These are phyloP conservation scores for Danionella dracula DNA, from an alignment of 2,797 vertebrate genomes.

Conservation along the genomic window DNA sequence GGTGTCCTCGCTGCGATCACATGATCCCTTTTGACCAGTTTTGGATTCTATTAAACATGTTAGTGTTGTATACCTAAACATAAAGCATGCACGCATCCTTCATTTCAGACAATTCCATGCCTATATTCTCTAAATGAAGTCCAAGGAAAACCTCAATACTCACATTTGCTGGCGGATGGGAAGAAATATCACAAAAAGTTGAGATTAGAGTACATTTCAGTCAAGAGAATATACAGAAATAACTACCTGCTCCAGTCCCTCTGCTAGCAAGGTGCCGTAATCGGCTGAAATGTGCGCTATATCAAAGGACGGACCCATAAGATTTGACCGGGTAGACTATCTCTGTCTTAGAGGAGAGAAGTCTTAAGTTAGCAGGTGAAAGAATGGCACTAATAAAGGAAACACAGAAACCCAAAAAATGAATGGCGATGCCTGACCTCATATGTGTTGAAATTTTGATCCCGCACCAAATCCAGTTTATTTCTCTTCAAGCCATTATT, in stretches of 20 bases:
- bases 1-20: neutral
- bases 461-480: neutral
- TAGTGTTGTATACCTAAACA: neutral
- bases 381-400: slow-evolving; percentile 45
- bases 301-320: slow-evolving; percentile 65
- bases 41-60: neutral
- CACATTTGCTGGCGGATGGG: neutral
- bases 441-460: neutral
- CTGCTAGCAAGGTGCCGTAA: slow-evolving; percentile 67
- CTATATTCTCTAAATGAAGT: too few species aligned
- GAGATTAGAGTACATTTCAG: slow-evolving; percentile 43
- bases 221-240: slow-evolving; percentile 59
- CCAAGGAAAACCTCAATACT: neutral
- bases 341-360: slow-evolving; percentile 71
- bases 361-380: slow-evolving; percentile 58
- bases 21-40: neutral
- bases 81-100: neutral
- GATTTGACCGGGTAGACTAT: slow-evolving; percentile 74
- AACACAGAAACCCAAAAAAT: slow-evolving; percentile 33
- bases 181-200: slow-evolving; percentile 7
- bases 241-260: slow-evolving; percentile 68
- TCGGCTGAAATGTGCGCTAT: slow-evolving; percentile 69
- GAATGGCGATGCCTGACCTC: slow-evolving; percentile 59
- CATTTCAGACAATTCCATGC: too few species aligned
- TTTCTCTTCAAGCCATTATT: too few species aligned